phyloP scores from a whole-genome alignment of 2,797 vertebrate species.

The Loriculus beryllinus region DNA sequence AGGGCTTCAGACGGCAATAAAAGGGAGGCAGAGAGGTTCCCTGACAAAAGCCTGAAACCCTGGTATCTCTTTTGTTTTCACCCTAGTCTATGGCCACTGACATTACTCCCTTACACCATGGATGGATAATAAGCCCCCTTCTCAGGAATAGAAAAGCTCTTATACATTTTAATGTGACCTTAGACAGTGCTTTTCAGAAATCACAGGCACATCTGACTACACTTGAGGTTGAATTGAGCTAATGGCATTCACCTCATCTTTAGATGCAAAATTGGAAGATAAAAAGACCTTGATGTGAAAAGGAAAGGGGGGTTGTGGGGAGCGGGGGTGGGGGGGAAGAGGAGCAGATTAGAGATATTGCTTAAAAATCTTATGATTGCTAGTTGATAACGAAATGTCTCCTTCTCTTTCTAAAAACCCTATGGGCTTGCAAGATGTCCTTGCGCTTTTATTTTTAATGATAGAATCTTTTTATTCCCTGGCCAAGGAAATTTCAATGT shows the following conservation, averaged over 20 bases:
- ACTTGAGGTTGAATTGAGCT: slow-evolving; percentile 87
- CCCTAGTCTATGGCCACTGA: slow-evolving; percentile 78
- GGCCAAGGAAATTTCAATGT: slow-evolving; percentile 83
- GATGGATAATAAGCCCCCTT: slow-evolving; percentile 82
- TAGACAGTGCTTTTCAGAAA: slow-evolving; percentile 83
- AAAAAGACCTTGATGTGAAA: slow-evolving; percentile 86
- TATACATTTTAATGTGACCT: slow-evolving; percentile 88
- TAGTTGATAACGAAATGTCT: slow-evolving; percentile 81
- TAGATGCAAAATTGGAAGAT: slow-evolving; percentile 87
- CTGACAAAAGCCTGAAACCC: slow-evolving; percentile 74
- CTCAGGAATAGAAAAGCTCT: slow-evolving; percentile 80
- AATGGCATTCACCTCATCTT: slow-evolving; percentile 87
- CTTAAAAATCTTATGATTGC: slow-evolving; percentile 82
- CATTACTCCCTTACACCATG: slow-evolving; percentile 75
- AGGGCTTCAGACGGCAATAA: slow-evolving; percentile 46
- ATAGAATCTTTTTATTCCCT: slow-evolving; percentile 90
- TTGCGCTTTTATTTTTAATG: slow-evolving; percentile 84
- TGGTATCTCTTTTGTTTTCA: slow-evolving; percentile 79
- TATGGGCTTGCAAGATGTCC: slow-evolving; percentile 77
- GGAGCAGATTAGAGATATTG: slow-evolving; percentile 81
- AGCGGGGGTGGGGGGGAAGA: slow-evolving; percentile 52
- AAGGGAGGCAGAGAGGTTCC: slow-evolving; percentile 64
- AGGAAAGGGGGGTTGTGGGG: slow-evolving; percentile 69
- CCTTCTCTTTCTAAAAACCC: slow-evolving; percentile 78
- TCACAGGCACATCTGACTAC: slow-evolving; percentile 84